A percentile compares a stretch with the other conserved stretches of the same genome.
Evolutionary conservation across 1,140 invertebrate species (phyloP).

Genomic region (Drosophila suzukii): DNA sequence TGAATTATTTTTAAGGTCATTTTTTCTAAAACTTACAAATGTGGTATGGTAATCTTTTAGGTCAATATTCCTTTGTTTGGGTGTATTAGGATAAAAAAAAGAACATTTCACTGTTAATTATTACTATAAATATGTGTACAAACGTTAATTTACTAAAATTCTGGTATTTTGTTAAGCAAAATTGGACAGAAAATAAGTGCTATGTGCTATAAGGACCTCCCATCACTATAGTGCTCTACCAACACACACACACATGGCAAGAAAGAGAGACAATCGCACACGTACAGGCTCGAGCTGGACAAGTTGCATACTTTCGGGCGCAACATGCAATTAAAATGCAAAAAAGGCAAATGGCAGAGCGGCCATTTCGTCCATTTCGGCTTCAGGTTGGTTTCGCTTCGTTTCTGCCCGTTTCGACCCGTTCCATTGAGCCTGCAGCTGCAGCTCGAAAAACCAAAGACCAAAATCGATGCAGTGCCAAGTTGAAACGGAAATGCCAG

Average conservation of each 20-base stretch:
- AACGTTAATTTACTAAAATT: too few relatives aligned
- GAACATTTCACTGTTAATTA: too few relatives aligned
- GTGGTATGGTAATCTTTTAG: too few relatives aligned
- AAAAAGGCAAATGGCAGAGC: constrained; percentile 69
- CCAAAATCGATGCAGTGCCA: constrained; percentile 78
- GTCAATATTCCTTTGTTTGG: too few relatives aligned
- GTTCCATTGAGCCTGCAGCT: constrained; percentile 5
- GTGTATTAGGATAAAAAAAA: too few relatives aligned
- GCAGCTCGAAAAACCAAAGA: constrained; percentile 61
- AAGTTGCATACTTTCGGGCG: constrained; percentile 77
- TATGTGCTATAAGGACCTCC: not conserved
- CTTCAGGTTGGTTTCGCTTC: constrained; percentile 5
- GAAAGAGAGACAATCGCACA: constrained; percentile 9
- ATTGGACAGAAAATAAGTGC: not conserved
- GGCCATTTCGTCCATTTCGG: constrained; percentile 19
- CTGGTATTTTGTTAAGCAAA: too few relatives aligned
- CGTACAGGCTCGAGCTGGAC: constrained; percentile 12
- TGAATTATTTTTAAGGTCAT: too few relatives aligned
- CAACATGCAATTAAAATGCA: constrained; percentile 82
- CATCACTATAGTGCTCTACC: constrained; percentile 4
- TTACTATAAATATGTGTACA: too few relatives aligned
- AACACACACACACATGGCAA: constrained; percentile 1
- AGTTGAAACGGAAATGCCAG: constrained; percentile 70
- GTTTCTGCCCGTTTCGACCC: not conserved
- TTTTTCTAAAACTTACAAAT: too few relatives aligned